These are phyloP conservation scores for Drosophila carrolli DNA, from an alignment of 1,140 invertebrate species.

Conservation along the genomic window DNA sequence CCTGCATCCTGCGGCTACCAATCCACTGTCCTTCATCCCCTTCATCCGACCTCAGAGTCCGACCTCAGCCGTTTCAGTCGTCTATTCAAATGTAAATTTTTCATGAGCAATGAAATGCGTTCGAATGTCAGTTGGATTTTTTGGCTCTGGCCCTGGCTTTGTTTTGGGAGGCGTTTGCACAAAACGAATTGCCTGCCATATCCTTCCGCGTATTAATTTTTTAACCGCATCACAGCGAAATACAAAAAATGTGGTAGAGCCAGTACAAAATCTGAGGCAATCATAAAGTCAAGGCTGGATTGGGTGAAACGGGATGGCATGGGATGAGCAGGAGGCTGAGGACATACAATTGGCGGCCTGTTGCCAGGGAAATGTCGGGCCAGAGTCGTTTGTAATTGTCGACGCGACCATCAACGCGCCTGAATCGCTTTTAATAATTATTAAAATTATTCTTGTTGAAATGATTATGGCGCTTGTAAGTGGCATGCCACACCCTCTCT, in stretches of 20 bases:
- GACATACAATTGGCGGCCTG: conserved; percentile 65
- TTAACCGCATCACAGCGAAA: conserved; percentile 68
- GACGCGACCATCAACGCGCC: conserved; percentile 61
- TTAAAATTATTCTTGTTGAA: conserved; percentile 84
- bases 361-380: conserved; percentile 58
- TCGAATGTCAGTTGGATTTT: conserved; percentile 57
- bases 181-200: conserved; percentile 83
- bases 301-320: conserved; percentile 11
- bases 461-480: conserved; percentile 81
- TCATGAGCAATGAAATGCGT: conserved; percentile 71
- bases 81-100: conserved; percentile 83
- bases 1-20: conserved; percentile 54
- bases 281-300: conserved; percentile 64
- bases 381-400: conserved; percentile 70
- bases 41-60: neutral
- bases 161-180: conserved; percentile 49
- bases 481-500: conserved; percentile 45
- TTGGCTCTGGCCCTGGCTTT: conserved; percentile 42
- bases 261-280: conserved; percentile 53
- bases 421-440: conserved; percentile 78
- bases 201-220: conserved; percentile 83
- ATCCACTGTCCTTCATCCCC: conserved; percentile 12
- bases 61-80: conserved; percentile 20
- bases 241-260: conserved; percentile 2
- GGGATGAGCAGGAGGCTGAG: conserved; percentile 14